A percentile compares a stretch with the other conserved stretches of the same genome.
Conservation (phyloP, 2,888 invertebrate genomes). For the Hesperia comma region DNA sequence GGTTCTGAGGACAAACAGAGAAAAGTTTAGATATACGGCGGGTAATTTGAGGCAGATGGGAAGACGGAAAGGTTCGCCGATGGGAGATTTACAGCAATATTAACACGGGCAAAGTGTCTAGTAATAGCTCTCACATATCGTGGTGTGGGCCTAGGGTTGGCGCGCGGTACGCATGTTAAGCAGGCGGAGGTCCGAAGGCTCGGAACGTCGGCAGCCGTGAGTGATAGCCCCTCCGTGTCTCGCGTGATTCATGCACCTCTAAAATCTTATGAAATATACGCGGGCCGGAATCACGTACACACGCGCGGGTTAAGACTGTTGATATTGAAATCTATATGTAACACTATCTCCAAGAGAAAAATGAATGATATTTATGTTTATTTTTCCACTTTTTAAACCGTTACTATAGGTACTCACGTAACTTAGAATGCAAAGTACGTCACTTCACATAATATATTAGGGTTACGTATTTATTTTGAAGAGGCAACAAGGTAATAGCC, state of each 20-base stretch:
- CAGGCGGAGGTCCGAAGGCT: constrained; percentile 75
- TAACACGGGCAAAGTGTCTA: constrained; percentile 83
- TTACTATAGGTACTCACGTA: too few species aligned
- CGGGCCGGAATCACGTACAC: constrained; percentile 78
- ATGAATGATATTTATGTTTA: constrained; percentile 28
- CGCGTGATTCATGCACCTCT: constrained; percentile 84
- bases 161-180: constrained; percentile 77
- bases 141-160: constrained; percentile 79
- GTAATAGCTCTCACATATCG: constrained; percentile 84
- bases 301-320: constrained; percentile 80
- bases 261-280: constrained; percentile 84
- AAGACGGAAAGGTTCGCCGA: constrained; percentile 61
- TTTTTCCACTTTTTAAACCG: neutral
- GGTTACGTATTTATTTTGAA: too few species aligned
- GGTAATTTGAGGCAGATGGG: constrained; percentile 42
- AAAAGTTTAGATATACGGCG: constrained; percentile 45
- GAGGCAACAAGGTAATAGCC: too few species aligned
- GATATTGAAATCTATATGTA: constrained; percentile 83
- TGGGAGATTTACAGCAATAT: constrained; percentile 80
- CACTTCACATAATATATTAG: too few species aligned
- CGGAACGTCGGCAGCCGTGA: constrained; percentile 71
- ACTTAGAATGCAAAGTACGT: neutral
- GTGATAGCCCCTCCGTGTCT: constrained; percentile 81
- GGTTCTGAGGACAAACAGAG: constrained; percentile 89
- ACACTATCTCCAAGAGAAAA: constrained; percentile 64